phyloP scores from a whole-genome alignment of 1,140 invertebrate genomes.

The Micrasema minimum region DNA sequence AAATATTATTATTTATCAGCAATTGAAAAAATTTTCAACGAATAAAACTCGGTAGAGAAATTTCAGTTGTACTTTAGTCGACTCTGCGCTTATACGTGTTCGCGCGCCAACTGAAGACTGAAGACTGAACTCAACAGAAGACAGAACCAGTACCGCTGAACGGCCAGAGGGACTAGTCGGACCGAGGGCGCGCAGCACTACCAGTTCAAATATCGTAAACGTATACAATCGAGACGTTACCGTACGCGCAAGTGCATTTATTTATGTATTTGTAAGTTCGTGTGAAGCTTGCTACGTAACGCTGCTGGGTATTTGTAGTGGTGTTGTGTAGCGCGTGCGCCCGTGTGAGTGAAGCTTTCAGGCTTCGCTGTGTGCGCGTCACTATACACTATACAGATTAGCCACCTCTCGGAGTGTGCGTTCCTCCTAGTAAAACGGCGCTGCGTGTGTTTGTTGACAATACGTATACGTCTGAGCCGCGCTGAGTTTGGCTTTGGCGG shows the following conservation, averaged over 20 bases:
- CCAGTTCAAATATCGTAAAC: conserved; percentile 38
- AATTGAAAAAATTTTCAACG: conserved; percentile 27
- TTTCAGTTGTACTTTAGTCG: conserved; percentile 6
- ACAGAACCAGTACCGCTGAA: no score
- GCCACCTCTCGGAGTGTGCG: neutral
- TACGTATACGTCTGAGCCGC: conserved; percentile 24
- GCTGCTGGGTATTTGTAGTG: conserved; percentile 8
- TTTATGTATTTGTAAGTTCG: conserved; percentile 42
- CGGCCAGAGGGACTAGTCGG: neutral
- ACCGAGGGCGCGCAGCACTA: conserved; percentile 11
- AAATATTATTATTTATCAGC: conserved; percentile 18
- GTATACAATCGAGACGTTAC: conserved; percentile 41
- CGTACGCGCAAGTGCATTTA: conserved; percentile 46
- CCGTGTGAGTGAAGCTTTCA: conserved; percentile 31
- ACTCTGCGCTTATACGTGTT: conserved; percentile 9
- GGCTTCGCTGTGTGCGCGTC: neutral
- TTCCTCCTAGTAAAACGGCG: conserved; percentile 13
- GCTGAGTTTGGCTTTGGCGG: conserved; percentile 14
- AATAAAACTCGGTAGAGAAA: neutral
- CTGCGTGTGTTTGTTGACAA: conserved; percentile 7
- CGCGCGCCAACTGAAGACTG: conserved; percentile 33
- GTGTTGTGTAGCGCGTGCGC: conserved; percentile 19
- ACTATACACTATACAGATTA: conserved; percentile 11
- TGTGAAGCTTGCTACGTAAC: conserved; percentile 46
- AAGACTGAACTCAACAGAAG: neutral